A percentile compares a stretch with the other conserved stretches of the same genome.
Evolutionary conservation across 2,113 vertebrate genomes (phyloP).

Genomic region (Aldabrachelys gigantea): DNA sequence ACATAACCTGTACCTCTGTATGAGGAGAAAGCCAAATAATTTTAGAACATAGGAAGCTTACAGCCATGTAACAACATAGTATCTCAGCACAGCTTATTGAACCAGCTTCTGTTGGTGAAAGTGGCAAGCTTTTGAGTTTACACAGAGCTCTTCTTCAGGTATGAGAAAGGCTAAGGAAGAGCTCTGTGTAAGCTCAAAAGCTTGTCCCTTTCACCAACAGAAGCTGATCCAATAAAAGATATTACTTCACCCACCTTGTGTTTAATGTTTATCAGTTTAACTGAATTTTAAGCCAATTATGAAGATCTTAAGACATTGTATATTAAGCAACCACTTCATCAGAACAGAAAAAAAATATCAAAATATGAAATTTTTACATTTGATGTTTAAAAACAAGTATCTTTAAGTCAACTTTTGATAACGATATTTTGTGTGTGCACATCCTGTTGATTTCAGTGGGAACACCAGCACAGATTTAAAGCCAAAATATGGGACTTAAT

Average conservation of each 20-base stretch:
- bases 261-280: fast-evolving
- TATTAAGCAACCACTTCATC: neutral
- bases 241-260: neutral
- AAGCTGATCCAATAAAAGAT: neutral
- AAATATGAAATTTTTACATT: neutral
- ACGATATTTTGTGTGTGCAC: no score
- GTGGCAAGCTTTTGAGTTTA: neutral
- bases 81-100: neutral
- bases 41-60: neutral
- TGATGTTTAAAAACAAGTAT: neutral
- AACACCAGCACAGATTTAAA: no score
- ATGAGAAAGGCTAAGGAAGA: neutral
- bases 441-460: no score
- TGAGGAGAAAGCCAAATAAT: neutral
- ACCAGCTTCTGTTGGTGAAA: neutral
- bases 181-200: neutral
- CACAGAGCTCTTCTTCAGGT: neutral
- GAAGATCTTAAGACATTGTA: neutral
- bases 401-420: neutral
- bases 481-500: no score
- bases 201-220: neutral
- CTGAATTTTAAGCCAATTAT: neutral
- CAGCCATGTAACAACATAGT: neutral
- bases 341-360: neutral
- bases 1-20: neutral